Conservation (phyloP, 2,888 invertebrate species). For the Eulithis testata region DNA sequence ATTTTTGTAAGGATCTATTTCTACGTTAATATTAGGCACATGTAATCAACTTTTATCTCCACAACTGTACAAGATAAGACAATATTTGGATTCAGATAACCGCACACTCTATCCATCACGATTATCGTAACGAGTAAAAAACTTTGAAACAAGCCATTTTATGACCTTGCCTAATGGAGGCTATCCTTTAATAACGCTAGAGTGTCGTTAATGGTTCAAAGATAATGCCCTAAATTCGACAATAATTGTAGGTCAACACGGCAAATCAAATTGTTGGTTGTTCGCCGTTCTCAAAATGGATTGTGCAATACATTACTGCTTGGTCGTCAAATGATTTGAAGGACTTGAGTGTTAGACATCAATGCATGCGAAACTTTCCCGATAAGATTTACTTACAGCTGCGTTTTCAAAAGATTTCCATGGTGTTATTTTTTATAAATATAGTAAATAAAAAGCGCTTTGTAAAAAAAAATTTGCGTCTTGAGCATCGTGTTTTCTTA, state of each 20-base stretch:
- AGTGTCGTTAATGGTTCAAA: too few species aligned
- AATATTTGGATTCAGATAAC: slow-evolving; percentile 61
- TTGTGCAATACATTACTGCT: too few species aligned
- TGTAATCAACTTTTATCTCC: slow-evolving; percentile 31
- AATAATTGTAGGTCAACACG: slow-evolving; percentile 17
- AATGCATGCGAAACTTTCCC: too few species aligned
- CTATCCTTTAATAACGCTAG: slow-evolving; percentile 21
- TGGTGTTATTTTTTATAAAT: too few species aligned
- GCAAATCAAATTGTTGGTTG: not conserved
- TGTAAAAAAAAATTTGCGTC: too few species aligned
- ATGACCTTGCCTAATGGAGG: slow-evolving; percentile 27
- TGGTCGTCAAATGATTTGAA: too few species aligned
- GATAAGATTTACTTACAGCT: too few species aligned
- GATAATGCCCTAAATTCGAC: slow-evolving; percentile 12
- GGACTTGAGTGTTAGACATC: too few species aligned
- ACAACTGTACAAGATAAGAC: slow-evolving; percentile 49
- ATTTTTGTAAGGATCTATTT: not conserved
- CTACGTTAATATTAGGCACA: not conserved
- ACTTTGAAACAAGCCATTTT: slow-evolving; percentile 31
- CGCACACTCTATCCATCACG: slow-evolving; percentile 61
- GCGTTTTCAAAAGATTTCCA: too few species aligned
- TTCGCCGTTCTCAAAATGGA: too few species aligned
- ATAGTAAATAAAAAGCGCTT: too few species aligned
- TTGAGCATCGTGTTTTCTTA: too few species aligned
- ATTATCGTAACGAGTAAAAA: slow-evolving; percentile 48